Conservation (phyloP, 2,113 vertebrate species). For the Pteropus alecto region DNA sequence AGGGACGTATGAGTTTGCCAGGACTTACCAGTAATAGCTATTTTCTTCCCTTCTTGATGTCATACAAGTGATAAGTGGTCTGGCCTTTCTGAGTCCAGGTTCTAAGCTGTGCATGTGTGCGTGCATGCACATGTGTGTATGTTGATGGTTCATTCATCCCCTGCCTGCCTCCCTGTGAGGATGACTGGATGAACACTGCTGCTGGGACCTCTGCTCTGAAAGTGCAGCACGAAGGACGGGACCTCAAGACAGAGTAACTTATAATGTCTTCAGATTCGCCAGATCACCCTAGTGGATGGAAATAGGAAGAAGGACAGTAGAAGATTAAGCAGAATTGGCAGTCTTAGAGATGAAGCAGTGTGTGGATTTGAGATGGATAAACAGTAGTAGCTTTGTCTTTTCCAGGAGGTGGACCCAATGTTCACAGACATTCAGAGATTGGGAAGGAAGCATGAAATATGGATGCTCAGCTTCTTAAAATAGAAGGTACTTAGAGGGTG, state of each 20-base stretch:
- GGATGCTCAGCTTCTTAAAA: background rate
- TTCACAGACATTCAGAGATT: background rate
- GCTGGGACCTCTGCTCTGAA: background rate
- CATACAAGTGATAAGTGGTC: background rate
- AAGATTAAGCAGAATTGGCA: background rate
- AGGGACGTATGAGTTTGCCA: background rate
- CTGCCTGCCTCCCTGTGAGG: background rate
- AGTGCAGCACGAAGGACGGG: no score
- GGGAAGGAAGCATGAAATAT: background rate
- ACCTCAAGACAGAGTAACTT: background rate
- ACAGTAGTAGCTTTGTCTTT: background rate
- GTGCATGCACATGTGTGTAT: no score
- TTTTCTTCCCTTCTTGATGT: background rate
- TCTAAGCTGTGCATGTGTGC: background rate
- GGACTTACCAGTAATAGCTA: background rate
- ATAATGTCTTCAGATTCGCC: background rate
- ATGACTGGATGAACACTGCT: background rate
- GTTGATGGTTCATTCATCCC: background rate
- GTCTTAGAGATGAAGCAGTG: background rate
- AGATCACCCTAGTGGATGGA: background rate
- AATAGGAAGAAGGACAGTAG: background rate
- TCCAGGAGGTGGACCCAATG: background rate
- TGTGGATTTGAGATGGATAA: background rate
- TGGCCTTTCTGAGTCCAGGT: background rate
- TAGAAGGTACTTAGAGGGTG: background rate